A percentile compares a stretch with the other conserved stretches of the same genome.
These are phyloP conservation scores for Paradoxurus hermaphroditus DNA, from an alignment of 2,113 vertebrate species.

Conservation along the genomic window DNA sequence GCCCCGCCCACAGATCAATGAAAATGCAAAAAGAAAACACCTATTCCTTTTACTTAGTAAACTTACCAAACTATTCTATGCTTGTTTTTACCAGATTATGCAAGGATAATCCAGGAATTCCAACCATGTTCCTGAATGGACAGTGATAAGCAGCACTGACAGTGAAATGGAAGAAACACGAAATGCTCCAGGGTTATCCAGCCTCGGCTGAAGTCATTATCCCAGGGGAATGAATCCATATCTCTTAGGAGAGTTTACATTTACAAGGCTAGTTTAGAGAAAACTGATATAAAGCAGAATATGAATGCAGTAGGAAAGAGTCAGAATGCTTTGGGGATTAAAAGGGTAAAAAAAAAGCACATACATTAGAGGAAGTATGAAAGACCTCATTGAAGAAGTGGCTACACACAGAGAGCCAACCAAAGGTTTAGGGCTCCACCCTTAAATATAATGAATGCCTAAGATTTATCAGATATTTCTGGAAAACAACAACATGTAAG, in stretches of 20 bases:
- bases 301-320: not conserved
- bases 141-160: not conserved
- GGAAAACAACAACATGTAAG: not conserved
- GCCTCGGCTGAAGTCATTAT: not conserved
- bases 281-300: conserved; percentile 1
- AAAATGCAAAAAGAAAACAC: not conserved
- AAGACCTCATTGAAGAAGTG: not conserved
- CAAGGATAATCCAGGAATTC: conserved; percentile 32
- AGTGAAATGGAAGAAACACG: not conserved
- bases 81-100: not conserved
- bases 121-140: not conserved
- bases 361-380: not conserved
- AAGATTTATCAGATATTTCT: not conserved
- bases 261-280: not conserved
- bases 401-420: not conserved
- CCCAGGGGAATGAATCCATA: not conserved
- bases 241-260: conserved; percentile 1
- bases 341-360: not conserved
- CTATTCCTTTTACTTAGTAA: not conserved
- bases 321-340: not conserved
- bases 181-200: not conserved
- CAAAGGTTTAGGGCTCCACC: not conserved
- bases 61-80: not conserved
- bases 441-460: not conserved
- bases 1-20: not conserved